Evolutionary conservation across 2,113 vertebrate genomes (phyloP).

Genomic region (Macrotis lagotis): DNA sequence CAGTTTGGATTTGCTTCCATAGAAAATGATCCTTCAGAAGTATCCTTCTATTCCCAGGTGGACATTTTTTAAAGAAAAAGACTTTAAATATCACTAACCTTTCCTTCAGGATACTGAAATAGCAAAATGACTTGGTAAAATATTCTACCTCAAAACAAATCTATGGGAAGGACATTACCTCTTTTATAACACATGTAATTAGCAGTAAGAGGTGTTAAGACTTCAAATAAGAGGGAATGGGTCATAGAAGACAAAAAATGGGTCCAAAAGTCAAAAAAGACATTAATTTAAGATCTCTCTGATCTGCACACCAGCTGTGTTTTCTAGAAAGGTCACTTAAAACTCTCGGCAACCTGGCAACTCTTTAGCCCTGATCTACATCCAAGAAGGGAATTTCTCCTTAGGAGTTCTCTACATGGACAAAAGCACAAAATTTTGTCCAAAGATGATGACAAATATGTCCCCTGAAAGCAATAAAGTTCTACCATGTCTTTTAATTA

Average conservation of each 20-base stretch:
- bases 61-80: constrained; percentile 39
- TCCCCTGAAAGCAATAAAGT: neutral
- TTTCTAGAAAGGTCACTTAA: neutral
- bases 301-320: neutral
- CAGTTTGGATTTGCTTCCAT: neutral
- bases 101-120: constrained; percentile 43
- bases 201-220: neutral
- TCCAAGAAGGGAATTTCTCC: neutral
- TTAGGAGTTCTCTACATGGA: neutral
- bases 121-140: constrained; percentile 40
- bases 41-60: constrained; percentile 8
- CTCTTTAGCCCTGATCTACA: neutral
- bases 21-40: neutral
- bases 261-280: neutral
- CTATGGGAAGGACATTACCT: neutral
- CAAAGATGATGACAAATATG: neutral
- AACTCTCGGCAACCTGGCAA: neutral
- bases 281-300: neutral
- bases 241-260: neutral
- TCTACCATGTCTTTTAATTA: constrained; percentile 38
- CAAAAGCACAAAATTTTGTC: neutral
- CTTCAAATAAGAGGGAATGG: neutral
- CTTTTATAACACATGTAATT: neutral
- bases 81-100: constrained; percentile 14
- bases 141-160: neutral